phyloP scores from a whole-genome alignment of 64 coral and sea anemone genomes.

The Acropora yongei region DNA sequence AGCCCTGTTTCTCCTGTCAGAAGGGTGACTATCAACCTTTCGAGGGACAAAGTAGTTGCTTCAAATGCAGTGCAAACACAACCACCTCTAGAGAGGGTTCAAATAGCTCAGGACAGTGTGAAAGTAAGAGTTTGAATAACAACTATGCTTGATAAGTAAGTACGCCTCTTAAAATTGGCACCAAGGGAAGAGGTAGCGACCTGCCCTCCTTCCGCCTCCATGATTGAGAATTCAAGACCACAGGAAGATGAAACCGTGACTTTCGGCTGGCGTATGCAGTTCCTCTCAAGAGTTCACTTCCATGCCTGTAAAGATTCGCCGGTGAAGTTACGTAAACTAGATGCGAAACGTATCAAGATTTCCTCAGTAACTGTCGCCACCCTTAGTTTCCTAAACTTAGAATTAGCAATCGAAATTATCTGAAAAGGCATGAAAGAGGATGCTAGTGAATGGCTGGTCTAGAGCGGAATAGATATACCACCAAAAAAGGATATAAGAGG shows the following conservation, averaged over 20 bases:
- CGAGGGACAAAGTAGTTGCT: conserved; percentile 11
- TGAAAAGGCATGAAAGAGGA: neutral
- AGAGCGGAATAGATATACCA: neutral
- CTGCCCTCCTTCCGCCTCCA: neutral
- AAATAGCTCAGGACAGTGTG: conserved; percentile 33
- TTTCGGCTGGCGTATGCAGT: neutral
- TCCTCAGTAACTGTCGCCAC: neutral
- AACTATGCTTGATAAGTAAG: neutral
- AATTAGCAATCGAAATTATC: neutral
- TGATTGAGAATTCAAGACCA: neutral
- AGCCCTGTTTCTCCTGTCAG: conserved; percentile 55
- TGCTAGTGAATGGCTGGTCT: neutral
- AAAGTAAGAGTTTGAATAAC: conserved; percentile 2
- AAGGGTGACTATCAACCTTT: conserved; percentile 40
- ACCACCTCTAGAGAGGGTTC: conserved; percentile 34
- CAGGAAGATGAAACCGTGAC: neutral
- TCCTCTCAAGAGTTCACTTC: neutral
- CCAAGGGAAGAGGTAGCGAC: neutral
- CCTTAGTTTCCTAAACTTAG: neutral
- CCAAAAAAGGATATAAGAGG: neutral
- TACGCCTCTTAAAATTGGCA: neutral
- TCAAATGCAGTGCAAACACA: neutral
- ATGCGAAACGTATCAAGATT: neutral
- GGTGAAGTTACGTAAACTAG: neutral
- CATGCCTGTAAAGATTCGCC: neutral